Percentiles rank a stretch among this genome's conserved stretches.
Conservation (phyloP, 1,140 invertebrate genomes). For the Bombyx mandarina region DNA sequence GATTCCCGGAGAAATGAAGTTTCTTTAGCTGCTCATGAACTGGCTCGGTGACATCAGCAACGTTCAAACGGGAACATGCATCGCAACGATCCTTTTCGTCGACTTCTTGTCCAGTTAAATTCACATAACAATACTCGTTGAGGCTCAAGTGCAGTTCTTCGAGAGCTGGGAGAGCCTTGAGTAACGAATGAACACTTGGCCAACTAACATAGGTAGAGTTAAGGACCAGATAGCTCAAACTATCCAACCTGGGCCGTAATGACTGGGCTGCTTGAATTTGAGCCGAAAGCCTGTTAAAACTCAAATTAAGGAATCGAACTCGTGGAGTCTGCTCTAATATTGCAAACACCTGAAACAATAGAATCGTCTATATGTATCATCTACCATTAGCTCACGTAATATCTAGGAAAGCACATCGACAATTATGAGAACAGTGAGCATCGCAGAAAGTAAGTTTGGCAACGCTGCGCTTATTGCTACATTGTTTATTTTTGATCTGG, state of each 20-base stretch:
- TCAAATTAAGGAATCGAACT: constrained; percentile 91
- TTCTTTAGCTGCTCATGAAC: constrained; percentile 78
- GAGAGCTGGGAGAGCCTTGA: constrained; percentile 82
- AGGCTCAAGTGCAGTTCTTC: constrained; percentile 93
- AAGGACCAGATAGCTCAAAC: constrained; percentile 83
- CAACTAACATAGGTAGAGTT: constrained; percentile 90
- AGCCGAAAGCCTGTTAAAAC: constrained; percentile 85
- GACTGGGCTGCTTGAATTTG: constrained; percentile 72
- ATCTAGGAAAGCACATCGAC: background rate
- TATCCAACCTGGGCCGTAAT: constrained; percentile 72
- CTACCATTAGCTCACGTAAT: background rate
- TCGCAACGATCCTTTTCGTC: constrained; percentile 46
- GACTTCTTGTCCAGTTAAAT: constrained; percentile 55
- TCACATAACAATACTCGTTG: constrained; percentile 85
- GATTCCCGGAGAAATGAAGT: constrained; percentile 75
- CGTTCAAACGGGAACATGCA: constrained; percentile 45
- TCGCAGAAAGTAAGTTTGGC: background rate
- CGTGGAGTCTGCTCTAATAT: constrained; percentile 89
- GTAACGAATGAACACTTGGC: constrained; percentile 83
- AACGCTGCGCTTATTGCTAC: no score
- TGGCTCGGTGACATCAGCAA: constrained; percentile 76
- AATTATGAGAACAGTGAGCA: constrained; percentile 1
- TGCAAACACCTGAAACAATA: constrained; percentile 77
- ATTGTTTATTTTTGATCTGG: no score
- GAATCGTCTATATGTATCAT: background rate